Conservation (phyloP, 2,888 invertebrate species). For the Mactromeris polynyma region DNA sequence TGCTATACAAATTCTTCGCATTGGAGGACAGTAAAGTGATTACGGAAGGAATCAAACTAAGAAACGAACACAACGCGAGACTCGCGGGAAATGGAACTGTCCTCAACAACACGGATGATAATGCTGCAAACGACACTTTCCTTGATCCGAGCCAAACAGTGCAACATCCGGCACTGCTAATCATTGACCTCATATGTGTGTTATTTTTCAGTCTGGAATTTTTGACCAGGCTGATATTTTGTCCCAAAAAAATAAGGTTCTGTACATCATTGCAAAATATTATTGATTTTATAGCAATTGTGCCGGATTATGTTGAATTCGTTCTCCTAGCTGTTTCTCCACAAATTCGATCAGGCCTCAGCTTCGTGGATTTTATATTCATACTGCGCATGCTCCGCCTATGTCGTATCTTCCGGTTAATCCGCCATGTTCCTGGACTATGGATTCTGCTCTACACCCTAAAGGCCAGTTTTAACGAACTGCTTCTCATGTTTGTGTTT, state of each 20-base stretch:
- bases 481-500: conserved; percentile 85
- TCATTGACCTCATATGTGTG: conserved; percentile 83
- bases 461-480: conserved; percentile 85
- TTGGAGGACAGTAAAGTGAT: conserved; percentile 61
- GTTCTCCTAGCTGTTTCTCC: conserved; percentile 78
- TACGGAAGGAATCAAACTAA: neutral
- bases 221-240: conserved; percentile 81
- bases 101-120: conserved; percentile 15
- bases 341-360: conserved; percentile 71
- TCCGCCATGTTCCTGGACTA: conserved; percentile 84
- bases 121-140: neutral
- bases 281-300: conserved; percentile 84
- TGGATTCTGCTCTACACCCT: conserved; percentile 85
- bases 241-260: conserved; percentile 82
- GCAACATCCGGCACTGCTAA: conserved; percentile 81
- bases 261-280: conserved; percentile 83
- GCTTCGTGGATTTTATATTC: conserved; percentile 83
- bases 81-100: neutral
- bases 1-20: conserved; percentile 65
- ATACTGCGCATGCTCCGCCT: conserved; percentile 84
- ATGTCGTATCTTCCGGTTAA: conserved; percentile 84
- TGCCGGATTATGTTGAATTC: conserved; percentile 84
- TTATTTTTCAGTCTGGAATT: conserved; percentile 85
- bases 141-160: conserved; percentile 49
- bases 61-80: neutral